Evolutionary conservation across 2,113 vertebrate genomes (phyloP), one percentile per base, ranked within the genome.

Genomic region (Mola mola): DNA sequence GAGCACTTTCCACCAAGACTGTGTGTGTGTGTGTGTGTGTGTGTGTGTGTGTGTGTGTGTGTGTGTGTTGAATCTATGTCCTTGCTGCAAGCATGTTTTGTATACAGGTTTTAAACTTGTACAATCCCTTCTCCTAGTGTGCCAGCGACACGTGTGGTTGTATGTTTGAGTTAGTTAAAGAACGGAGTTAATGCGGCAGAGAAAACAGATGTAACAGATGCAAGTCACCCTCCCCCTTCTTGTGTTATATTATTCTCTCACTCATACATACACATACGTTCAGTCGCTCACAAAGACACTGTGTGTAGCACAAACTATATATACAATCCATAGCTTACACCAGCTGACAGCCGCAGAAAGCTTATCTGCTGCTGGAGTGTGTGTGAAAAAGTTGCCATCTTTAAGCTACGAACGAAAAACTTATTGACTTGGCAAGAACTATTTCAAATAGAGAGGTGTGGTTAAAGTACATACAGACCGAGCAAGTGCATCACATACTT

Each of bases 321-420:
- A n/a, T n/a, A n/a, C n/a, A 29, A 12, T 19, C 50, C 44, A 29
- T 22, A 58, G 25, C 46, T n/a, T 6, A 8, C 49, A 36, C 20
- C 29, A 13, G 60, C 42, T 6, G 12, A 33, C 47, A 49, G 38
- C 48, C 29, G 46, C 59, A 69, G 46, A 42, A 29, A 19, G 29
- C 51, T 78, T 78, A 75, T 79, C 72, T 78, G 42, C 33, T 34
- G 67, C 66, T 51, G 34, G 19, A 44, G 51, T 52, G 57, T 49
- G 75, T 65, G 70, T 61, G 44, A 79, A 75, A 78, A 82, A 55
- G 37, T 83, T 65, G 24, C 61, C 72, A 72, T 83, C 72, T 84
- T 78, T 82, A 72, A 75, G 49, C 82, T 63, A 82, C 85, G 85
- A 80, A 78, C 70, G 53, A 78, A 60, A 79, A 71, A 52, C 43